Percentiles rank a stretch among this genome's conserved stretches.
These are phyloP conservation scores for Podabrus alpinus DNA, from an alignment of 2,888 invertebrate species.

Conservation along the genomic window DNA sequence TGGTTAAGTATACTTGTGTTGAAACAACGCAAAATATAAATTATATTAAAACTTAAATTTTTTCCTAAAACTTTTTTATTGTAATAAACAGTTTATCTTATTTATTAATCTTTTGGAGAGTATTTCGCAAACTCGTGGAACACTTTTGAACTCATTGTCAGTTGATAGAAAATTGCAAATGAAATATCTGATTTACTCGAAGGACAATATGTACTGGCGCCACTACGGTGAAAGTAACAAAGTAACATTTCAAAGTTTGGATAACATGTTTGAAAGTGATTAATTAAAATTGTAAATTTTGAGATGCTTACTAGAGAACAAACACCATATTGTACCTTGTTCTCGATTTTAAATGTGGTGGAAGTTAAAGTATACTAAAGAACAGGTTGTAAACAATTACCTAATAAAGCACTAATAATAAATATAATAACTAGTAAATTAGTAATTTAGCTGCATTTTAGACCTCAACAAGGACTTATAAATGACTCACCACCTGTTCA, in stretches of 20 bases:
- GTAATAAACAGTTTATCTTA: too few relatives aligned
- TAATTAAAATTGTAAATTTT: background rate
- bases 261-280: background rate
- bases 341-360: background rate
- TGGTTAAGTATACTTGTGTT: background rate
- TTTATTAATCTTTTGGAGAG: background rate
- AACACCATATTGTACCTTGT: background rate
- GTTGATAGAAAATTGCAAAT: background rate
- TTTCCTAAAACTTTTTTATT: background rate
- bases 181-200: background rate
- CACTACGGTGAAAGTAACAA: background rate
- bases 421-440: background rate
- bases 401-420: conserved; percentile 2
- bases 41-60: too few relatives aligned
- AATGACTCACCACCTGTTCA: background rate
- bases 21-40: background rate
- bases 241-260: background rate
- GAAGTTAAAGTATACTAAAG: background rate
- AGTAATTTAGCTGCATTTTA: conserved; percentile 1
- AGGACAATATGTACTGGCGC: background rate
- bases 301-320: background rate
- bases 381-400: conserved; percentile 6
- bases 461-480: background rate
- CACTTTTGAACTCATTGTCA: background rate
- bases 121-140: background rate